Percentiles rank a stretch among this genome's conserved stretches.
Evolutionary conservation across 1,140 invertebrate species (phyloP).

Genomic region (Delia radicum): DNA sequence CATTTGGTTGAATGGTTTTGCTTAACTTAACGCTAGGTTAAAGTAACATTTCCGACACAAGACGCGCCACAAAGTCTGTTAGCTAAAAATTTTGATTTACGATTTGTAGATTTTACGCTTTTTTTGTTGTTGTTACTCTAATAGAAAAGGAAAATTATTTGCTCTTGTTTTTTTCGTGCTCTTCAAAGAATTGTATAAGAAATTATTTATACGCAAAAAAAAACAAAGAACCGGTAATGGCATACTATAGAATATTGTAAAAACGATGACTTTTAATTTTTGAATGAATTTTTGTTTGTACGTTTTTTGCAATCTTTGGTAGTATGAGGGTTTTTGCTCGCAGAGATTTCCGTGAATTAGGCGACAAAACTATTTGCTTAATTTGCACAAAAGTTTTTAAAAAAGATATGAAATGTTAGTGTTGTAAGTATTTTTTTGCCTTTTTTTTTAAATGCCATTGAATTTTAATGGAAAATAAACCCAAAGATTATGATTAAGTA

Average conservation of each 20-base stretch:
- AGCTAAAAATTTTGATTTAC: constrained; percentile 8
- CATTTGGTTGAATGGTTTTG: neutral
- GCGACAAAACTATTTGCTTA: constrained; percentile 4
- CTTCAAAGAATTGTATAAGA: neutral
- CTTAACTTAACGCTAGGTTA: neutral
- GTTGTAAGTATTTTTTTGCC: neutral
- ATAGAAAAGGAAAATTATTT: neutral
- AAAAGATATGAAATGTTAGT: neutral
- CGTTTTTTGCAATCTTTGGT: neutral
- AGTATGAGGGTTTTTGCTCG: neutral
- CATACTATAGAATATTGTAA: neutral
- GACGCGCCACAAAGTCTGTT: constrained; percentile 14
- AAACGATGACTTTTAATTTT: constrained; percentile 3
- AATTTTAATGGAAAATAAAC: neutral
- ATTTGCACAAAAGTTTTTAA: neutral
- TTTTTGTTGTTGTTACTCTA: neutral
- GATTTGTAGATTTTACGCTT: neutral
- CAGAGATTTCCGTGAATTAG: neutral
- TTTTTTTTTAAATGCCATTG: neutral
- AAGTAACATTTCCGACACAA: neutral
- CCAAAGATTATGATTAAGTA: neutral
- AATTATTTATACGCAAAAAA: no score
- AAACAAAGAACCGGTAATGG: neutral
- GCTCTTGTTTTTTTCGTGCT: neutral
- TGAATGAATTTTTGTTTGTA: neutral